These are phyloP conservation scores for Lycocerus yunnanus DNA, from an alignment of 2,888 invertebrate genomes.

Conservation along the genomic window DNA sequence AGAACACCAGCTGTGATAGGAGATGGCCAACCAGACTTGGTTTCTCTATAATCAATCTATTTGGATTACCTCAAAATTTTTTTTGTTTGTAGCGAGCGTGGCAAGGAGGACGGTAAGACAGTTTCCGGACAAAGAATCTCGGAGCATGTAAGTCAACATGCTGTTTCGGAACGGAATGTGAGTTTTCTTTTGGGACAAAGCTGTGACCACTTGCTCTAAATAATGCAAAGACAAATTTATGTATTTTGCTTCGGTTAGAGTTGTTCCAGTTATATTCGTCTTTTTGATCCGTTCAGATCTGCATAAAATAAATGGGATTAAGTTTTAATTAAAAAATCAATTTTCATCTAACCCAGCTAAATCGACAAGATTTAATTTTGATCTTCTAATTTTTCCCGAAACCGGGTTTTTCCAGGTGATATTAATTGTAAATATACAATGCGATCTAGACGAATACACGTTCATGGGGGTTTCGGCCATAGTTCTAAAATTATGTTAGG, in stretches of 20 bases:
- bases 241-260: conserved; percentile 58
- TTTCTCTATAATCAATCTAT: too few species aligned
- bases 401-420: conserved; percentile 50
- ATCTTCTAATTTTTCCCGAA: conserved; percentile 50
- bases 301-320: conserved; percentile 16
- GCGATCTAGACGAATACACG: conserved; percentile 60
- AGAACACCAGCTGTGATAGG: too few species aligned
- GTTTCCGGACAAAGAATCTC: conserved; percentile 61
- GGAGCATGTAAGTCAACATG: conserved; percentile 58
- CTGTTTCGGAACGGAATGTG: conserved; percentile 60
- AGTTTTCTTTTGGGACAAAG: conserved; percentile 50
- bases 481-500: conserved; percentile 48
- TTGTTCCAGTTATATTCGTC: conserved; percentile 55
- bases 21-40: too few species aligned
- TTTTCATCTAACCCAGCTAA: conserved; percentile 57
- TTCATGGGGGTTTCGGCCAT: conserved; percentile 62
- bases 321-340: not conserved
- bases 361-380: conserved; percentile 61
- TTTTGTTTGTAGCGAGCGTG: conserved; percentile 47
- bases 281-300: conserved; percentile 61
- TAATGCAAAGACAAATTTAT: conserved; percentile 62
- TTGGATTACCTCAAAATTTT: conserved; percentile 37
- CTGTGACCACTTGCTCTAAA: conserved; percentile 59
- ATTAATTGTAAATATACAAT: conserved; percentile 62
- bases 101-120: conserved; percentile 61